Base-by-base conservation (phyloP, 2,888 invertebrate genomes). In the Neoascia interrupta region DNA sequence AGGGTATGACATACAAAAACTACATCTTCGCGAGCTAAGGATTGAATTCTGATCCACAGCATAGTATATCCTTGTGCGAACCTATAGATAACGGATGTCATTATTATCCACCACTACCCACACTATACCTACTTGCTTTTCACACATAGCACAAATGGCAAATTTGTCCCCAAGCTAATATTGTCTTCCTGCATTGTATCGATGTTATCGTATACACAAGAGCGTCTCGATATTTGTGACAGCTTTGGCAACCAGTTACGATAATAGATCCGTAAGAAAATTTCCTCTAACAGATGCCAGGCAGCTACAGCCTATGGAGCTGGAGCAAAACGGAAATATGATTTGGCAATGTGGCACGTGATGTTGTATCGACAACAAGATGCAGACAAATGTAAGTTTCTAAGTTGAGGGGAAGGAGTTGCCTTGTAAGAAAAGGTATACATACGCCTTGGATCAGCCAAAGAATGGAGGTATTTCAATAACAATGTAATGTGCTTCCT, bases 171-270 rank as follows among this genome's bases (percentile, higher is more conserved):
- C 37, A 21, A 54, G 70, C 60, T 60, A 23, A 28, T 43, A 49
- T 64, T 72, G 64, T 60, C 66, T 79, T 72, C 66, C 72, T 72
- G 60, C 54, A 26, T 23, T 63, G 36, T 49, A 76, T 70, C 53
- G 51, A 70, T 76, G 51, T 61, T 72, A 54, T 56, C 53, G 11
- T n/a, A n/a, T n/a, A n/a, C n/a, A 21, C 4, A 39, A 23, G 19
- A 34, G 11, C 39, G 54, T 64, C 64, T 53, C 45, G 47, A 39
- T 43, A 63, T 60, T 70, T 56, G 11, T 66, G 72, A 72, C 72
- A 72, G 66, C 45, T 47, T 28, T 70, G 47, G 45, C 58, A 76
- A 51, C 43, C 19, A 39, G 41, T 41, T 23, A 47, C 37, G 49
- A 76, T 34, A 64, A 43, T 45, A 47, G 34, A 64, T 21, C 28